Conservation (phyloP, 2,113 vertebrate species). For the Eolophus roseicapilla region DNA sequence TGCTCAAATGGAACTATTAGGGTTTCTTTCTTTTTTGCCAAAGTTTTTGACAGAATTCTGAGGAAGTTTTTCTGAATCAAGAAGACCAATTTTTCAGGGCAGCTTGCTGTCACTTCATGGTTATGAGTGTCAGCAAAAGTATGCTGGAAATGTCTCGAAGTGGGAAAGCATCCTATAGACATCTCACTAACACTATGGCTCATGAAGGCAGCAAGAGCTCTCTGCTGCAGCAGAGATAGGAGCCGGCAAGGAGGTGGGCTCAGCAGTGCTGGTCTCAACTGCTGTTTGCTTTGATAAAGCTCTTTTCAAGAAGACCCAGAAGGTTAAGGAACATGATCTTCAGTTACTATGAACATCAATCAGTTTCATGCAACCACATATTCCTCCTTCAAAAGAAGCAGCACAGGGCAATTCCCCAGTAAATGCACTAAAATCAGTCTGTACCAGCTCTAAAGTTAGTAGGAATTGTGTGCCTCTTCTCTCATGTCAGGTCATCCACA, state of each 20-base stretch:
- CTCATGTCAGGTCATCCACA: neutral
- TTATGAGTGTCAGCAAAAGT: neutral
- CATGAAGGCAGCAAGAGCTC: neutral
- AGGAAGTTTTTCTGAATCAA: neutral
- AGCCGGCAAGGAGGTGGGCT: neutral
- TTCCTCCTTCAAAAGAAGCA: neutral
- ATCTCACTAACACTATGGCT: neutral
- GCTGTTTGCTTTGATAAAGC: neutral
- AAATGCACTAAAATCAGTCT: neutral
- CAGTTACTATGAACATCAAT: neutral
- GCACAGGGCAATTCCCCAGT: rapidly evolving
- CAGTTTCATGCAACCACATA: neutral
- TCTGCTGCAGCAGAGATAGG: neutral
- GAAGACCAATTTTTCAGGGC: neutral
- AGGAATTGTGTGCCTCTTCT: neutral
- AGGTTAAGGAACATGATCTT: neutral
- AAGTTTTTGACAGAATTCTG: neutral
- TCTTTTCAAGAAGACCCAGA: neutral
- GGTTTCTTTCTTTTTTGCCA: neutral
- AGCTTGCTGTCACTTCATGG: neutral
- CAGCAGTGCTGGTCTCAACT: neutral
- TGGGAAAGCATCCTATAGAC: neutral
- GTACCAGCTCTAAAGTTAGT: neutral
- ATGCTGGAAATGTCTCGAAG: neutral
- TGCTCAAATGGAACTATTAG: neutral